Evolutionary conservation across 2,888 invertebrate genomes (phyloP), one percentile per base, ranked within the genome.

Genomic region (Orthonevra nobilis): DNA sequence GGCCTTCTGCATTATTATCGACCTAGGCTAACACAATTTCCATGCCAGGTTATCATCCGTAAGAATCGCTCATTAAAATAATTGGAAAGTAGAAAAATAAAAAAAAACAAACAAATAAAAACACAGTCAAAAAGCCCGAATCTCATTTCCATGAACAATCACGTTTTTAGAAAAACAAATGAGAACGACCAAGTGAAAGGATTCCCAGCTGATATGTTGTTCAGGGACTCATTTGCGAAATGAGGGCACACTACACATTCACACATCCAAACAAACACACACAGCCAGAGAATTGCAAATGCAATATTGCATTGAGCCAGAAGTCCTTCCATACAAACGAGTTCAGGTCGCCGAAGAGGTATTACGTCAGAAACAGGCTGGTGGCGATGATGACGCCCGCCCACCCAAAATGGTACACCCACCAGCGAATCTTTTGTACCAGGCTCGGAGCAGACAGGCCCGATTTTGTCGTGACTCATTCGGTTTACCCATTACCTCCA

Each of bases 331-430:
- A 3, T 40, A 26, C 38, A 26, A 14, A 10, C 7, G 32, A 63
- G 61, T 54, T 61, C 69, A 77, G 60, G 61, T 68, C 69, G 74
- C 38, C 52, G 52, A n/a, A n/a, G n/a, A 48, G 10, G 36, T 56
- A 72, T 79, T 79, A 73, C 79, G 79, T 79, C 79, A 79, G 66
- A 73, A 36, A 34, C 36, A 54, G 79, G 61, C 60, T 64, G 52
- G n/a, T n/a, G n/a, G n/a, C n/a, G n/a, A n/a, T n/a, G 19, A 34
- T 32, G 4, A 20, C 54, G 40, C 20, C 50, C 70, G 30, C 3
- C 7, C 30, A 5, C 26, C 17, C 28, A n/a, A n/a, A n/a, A n/a
- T n/a, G n/a, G n/a, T n/a, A 34, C 54, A 26, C 28, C 30, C 7
- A n/a, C 17, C 32, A 12, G 23, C 42, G 36, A 19, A 60, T 42